These are phyloP conservation scores for Acleris sparsana DNA, from an alignment of 2,888 invertebrate species.

Conservation along the genomic window DNA sequence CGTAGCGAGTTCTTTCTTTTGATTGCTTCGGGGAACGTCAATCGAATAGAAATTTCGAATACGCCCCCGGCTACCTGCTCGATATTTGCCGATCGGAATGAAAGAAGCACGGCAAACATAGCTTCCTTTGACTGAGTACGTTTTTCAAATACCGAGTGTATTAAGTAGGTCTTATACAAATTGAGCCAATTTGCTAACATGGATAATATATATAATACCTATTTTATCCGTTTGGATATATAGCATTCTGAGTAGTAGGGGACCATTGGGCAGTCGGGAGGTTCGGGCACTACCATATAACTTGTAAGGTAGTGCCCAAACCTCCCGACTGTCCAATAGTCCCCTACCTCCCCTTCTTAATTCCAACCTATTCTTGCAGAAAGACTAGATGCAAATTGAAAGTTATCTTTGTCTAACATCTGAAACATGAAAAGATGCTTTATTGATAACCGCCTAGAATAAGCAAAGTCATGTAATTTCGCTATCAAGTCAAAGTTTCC, in stretches of 20 bases:
- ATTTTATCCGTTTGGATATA: too few species aligned
- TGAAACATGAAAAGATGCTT: not conserved
- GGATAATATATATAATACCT: not conserved
- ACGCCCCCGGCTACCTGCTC: conserved; percentile 9
- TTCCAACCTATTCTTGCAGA: too few species aligned
- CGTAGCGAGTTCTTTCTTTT: conserved; percentile 20
- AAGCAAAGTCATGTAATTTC: conserved; percentile 26
- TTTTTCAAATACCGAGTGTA: conserved; percentile 6
- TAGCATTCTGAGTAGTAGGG: too few species aligned
- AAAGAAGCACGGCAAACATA: conserved; percentile 22
- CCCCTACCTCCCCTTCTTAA: too few species aligned
- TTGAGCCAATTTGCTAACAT: conserved; percentile 5
- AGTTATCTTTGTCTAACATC: too few species aligned
- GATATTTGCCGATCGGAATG: conserved; percentile 16
- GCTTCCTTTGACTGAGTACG: conserved; percentile 5
- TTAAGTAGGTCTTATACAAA: not conserved
- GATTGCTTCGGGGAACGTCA: conserved; percentile 22
- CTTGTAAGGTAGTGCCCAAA: too few species aligned
- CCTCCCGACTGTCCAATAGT: too few species aligned
- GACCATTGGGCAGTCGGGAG: too few species aligned
- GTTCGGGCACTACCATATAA: too few species aligned
- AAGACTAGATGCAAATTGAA: too few species aligned
- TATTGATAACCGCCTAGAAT: conserved; percentile 12
- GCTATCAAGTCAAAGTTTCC: conserved; percentile 32
- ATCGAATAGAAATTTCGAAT: conserved; percentile 25